A percentile compares a stretch with the other conserved stretches of the same genome.
These are phyloP conservation scores for Chrysolina oricalcia DNA, from an alignment of 2,888 invertebrate species.

Conservation along the genomic window DNA sequence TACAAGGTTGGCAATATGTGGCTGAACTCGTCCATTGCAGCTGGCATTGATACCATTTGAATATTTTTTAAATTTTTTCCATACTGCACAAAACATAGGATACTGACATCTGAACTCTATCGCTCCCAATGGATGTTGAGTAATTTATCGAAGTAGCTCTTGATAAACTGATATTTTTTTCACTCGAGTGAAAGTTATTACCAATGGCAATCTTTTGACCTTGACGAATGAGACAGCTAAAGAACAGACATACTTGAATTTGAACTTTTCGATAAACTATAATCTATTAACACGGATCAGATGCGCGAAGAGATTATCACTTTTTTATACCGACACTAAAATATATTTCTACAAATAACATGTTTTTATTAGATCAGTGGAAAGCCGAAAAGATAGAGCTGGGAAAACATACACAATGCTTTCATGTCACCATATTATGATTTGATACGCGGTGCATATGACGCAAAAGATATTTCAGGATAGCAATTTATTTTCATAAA, in stretches of 20 bases:
- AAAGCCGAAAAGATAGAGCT: slow-evolving; percentile 37
- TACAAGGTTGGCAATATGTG: no score
- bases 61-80: no score
- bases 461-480: slow-evolving; percentile 53
- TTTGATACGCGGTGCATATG: slow-evolving; percentile 45
- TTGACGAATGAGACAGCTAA: not conserved
- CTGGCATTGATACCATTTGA: no score
- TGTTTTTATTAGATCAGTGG: slow-evolving; percentile 29
- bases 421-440: slow-evolving; percentile 50
- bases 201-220: not conserved
- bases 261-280: not conserved
- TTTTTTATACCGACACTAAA: not conserved
- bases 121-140: no score
- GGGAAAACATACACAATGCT: slow-evolving; percentile 37
- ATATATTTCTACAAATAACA: slow-evolving; percentile 23
- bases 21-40: no score
- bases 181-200: no score
- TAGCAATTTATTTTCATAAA: slow-evolving; percentile 52
- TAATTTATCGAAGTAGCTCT: no score
- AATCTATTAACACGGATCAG: not conserved
- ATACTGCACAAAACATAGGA: no score
- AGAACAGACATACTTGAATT: not conserved
- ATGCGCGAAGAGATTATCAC: not conserved
- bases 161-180: no score
- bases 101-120: no score